A percentile compares a stretch with the other conserved stretches of the same genome.
phyloP scores from a whole-genome alignment of 1,140 invertebrate genomes.

The Andrena cerasifolii region DNA sequence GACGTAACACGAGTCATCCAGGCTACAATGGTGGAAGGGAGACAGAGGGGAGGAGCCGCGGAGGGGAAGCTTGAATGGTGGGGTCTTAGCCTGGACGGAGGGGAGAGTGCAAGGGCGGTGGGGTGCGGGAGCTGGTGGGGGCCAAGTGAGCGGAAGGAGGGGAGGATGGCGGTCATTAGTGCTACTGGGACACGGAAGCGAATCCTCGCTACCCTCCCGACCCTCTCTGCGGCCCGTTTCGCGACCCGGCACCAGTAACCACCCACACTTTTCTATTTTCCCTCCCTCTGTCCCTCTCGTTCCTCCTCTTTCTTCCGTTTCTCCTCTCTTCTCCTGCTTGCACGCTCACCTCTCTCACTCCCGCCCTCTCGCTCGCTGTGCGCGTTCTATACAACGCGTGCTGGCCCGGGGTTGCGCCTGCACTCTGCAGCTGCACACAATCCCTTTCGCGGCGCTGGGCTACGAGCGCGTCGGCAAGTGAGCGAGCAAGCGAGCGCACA shows the following conservation, averaged over 20 bases:
- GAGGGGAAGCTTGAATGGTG: conserved; percentile 1
- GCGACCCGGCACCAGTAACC: conserved; percentile 45
- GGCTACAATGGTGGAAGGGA: conserved; percentile 38
- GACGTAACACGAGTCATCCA: conserved; percentile 68
- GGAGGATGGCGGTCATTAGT: conserved; percentile 72
- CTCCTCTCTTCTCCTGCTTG: not conserved
- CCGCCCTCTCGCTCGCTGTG: conserved; percentile 16
- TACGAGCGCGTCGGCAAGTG: conserved; percentile 39
- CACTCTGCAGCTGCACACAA: conserved; percentile 48
- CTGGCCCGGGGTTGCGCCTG: conserved; percentile 52
- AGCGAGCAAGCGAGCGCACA: too few species aligned
- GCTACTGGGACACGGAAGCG: conserved; percentile 74
- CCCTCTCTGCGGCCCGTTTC: conserved; percentile 30
- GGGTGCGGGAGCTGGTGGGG: conserved; percentile 43
- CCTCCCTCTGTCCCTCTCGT: conserved; percentile 17
- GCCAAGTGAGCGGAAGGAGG: conserved; percentile 27
- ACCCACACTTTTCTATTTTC: conserved; percentile 55
- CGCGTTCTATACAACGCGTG: conserved; percentile 39
- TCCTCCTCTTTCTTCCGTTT: not conserved
- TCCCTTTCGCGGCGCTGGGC: conserved; percentile 22
- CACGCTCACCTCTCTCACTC: not conserved
- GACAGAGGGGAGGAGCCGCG: conserved; percentile 1
- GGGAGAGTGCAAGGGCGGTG: conserved; percentile 53
- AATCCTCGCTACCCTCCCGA: conserved; percentile 47
- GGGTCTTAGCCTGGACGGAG: too few species aligned